phyloP scores from a whole-genome alignment of 2,113 vertebrate genomes.

The Serilophus lunatus region DNA sequence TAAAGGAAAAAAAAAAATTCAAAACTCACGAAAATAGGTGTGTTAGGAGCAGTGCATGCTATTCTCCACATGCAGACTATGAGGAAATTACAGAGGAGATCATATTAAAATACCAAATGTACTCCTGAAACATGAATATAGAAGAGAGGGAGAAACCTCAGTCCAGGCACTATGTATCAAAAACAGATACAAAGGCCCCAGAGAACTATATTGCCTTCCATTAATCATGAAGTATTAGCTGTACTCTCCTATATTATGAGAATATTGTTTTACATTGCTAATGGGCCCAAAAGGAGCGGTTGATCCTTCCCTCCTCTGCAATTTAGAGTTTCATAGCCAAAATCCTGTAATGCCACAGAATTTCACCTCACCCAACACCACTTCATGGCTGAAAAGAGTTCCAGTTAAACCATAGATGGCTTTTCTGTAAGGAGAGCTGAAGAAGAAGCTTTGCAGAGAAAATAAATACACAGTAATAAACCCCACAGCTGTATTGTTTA shows the following conservation, averaged over 20 bases:
- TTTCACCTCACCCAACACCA: not conserved
- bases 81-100: not conserved
- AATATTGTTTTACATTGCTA: not conserved
- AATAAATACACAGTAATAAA: conserved; percentile 15
- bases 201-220: not conserved
- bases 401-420: not conserved
- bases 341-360: not conserved
- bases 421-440: not conserved
- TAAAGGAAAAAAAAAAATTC: not conserved
- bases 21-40: not conserved
- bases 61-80: not conserved
- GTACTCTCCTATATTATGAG: not conserved
- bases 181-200: not conserved
- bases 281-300: not conserved
- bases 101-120: not conserved
- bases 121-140: not conserved
- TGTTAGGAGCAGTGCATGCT: not conserved
- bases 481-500: not conserved
- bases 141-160: not conserved
- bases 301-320: not conserved
- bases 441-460: not conserved
- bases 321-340: not conserved
- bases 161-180: not conserved
- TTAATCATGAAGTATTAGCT: not conserved
- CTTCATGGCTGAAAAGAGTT: not conserved